These are phyloP conservation scores for Amia ocellicauda DNA, from an alignment of 2,113 vertebrate species.

Conservation along the genomic window DNA sequence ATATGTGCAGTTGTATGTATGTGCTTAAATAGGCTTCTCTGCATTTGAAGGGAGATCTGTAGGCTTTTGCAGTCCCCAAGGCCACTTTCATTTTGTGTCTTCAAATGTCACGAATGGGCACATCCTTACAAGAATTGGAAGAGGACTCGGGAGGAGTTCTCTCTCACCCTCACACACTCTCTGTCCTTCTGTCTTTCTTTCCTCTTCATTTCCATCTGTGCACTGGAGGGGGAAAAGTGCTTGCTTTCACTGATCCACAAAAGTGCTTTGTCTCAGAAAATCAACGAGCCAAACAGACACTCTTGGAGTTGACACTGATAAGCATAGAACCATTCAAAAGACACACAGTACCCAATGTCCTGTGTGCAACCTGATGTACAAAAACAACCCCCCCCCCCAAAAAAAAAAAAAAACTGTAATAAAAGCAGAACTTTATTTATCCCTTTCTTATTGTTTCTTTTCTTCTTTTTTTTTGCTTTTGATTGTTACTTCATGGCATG, in stretches of 20 bases:
- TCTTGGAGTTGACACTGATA: constrained; percentile 15
- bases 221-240: neutral
- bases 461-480: constrained; percentile 35
- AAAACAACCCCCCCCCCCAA: constrained; percentile 31
- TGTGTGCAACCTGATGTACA: constrained; percentile 47
- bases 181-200: constrained; percentile 11
- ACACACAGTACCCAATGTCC: constrained; percentile 21
- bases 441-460: constrained; percentile 42
- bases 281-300: neutral
- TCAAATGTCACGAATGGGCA: constrained; percentile 24
- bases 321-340: too few relatives aligned
- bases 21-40: too few relatives aligned
- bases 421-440: constrained; percentile 33
- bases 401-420: constrained; percentile 31
- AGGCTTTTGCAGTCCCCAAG: too few relatives aligned
- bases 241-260: constrained; percentile 12
- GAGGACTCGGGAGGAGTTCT: neutral
- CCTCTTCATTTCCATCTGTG: neutral
- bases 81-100: too few relatives aligned
- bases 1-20: too few relatives aligned
- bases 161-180: neutral
- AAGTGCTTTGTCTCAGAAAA: neutral
- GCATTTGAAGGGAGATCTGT: too few relatives aligned
- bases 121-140: constrained; percentile 5
- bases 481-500: constrained; percentile 31